Conservation (phyloP, 2,888 invertebrate genomes). For the Hydriomena furcata region DNA sequence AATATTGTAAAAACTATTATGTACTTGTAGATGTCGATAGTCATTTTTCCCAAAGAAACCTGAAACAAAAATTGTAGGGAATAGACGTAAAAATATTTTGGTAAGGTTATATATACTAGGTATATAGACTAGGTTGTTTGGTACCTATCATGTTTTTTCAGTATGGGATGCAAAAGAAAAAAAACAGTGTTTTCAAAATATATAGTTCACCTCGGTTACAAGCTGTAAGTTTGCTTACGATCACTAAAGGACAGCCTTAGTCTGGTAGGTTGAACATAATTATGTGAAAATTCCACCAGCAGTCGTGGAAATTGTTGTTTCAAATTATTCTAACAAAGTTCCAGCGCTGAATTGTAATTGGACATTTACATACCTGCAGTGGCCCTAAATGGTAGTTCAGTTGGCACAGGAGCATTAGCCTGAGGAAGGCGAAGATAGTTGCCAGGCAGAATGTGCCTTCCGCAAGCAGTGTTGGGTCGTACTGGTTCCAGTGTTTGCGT, state of each 20-base stretch:
- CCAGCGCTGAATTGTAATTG: conserved; percentile 12
- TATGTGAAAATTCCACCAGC: background rate
- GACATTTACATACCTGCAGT: conserved; percentile 62
- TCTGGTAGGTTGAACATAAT: background rate
- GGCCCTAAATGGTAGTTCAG: conserved; percentile 86
- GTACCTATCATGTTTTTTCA: too few relatives aligned
- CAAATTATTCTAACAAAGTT: conserved; percentile 10
- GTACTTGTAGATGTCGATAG: conserved; percentile 85
- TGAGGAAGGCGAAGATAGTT: conserved; percentile 86
- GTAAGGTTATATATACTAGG: too few relatives aligned
- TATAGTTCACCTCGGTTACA: too few relatives aligned
- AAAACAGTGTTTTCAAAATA: too few relatives aligned
- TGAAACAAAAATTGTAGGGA: conserved; percentile 55
- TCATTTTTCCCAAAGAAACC: conserved; percentile 87
- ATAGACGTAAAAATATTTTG: background rate
- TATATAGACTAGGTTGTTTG: background rate
- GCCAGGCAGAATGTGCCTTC: conserved; percentile 87
- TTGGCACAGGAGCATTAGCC: conserved; percentile 85
- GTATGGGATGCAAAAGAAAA: too few relatives aligned
- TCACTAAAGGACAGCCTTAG: too few relatives aligned
- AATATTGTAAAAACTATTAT: conserved; percentile 84
- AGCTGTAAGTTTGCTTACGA: too few relatives aligned
- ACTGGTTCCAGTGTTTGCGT: conserved; percentile 86
- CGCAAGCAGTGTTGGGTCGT: conserved; percentile 85
- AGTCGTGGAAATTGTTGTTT: conserved; percentile 1